Base-by-base conservation (phyloP, 2,113 vertebrate species). In the Elephantulus edwardii region DNA sequence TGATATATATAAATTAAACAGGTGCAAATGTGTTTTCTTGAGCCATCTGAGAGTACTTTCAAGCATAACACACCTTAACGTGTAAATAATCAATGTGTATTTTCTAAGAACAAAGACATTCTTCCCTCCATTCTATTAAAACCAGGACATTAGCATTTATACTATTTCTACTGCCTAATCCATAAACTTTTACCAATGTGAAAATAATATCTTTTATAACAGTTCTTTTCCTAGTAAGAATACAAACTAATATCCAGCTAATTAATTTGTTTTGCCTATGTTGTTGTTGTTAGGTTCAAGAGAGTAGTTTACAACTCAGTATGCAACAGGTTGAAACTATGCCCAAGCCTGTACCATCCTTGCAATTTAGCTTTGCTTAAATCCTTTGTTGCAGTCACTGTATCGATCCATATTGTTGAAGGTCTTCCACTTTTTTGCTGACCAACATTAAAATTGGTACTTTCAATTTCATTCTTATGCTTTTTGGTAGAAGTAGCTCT, bases 221-320 rank as follows among this genome's bases (percentile, higher is more conserved):
- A 66, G 40, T 72, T 64, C 64, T 93, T 58, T 76, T 88, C 91
- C 79, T 88, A 28, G 20, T 62, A 54, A 52, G 56, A 56, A 70
- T 81, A 48, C 58, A 85, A 44, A 62, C 42, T 56, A 40, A 16
- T 82, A 48, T 30, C 20, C 71, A n/a, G n/a, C n/a, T 83, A 78
- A 74, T 78, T 83, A 54, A 82, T 92, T n/a, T n/a, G n/a, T n/a
- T n/a, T n/a, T 50, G 48, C 16, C 8, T 50, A 16, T 50, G 48
- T 50, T 50, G 16, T 50, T 50, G 16, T 90, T 90, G 38, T 56
- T 28, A 26, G 60, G 10, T 83, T 0, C 82, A 35, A 8, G 64
- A 8, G 16, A 50, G 48, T 50, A 10, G 48, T 8, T 50, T 50
- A 8, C 48, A 16, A 50, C 48, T 50, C 48, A 50, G 16, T 50